Evolutionary conservation across 2,888 invertebrate genomes (phyloP).

Genomic region (Mongoloraphidia duomilia): DNA sequence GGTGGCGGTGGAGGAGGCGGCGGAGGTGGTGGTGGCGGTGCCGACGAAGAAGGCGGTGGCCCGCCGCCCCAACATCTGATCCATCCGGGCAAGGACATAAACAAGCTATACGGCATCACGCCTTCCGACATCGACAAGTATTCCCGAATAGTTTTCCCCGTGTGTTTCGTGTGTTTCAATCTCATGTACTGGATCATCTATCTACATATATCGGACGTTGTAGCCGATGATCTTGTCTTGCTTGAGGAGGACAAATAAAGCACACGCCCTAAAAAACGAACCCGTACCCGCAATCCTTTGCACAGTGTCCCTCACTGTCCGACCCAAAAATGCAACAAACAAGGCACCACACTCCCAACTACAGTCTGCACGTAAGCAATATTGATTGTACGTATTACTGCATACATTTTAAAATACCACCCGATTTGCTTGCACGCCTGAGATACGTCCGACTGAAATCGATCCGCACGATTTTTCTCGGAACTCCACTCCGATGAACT

Average conservation of each 20-base stretch:
- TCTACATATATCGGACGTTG: conserved; percentile 89
- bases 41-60: conserved; percentile 46
- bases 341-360: too few relatives aligned
- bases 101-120: conserved; percentile 81
- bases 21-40: conserved; percentile 25
- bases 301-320: too few relatives aligned
- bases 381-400: too few relatives aligned
- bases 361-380: too few relatives aligned
- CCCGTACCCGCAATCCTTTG: neutral
- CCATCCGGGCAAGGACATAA: conserved; percentile 83
- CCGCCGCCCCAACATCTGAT: conserved; percentile 62
- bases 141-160: conserved; percentile 94
- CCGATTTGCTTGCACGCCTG: too few relatives aligned
- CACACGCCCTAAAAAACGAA: neutral
- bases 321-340: too few relatives aligned
- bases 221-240: conserved; percentile 83
- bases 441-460: too few relatives aligned
- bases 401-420: too few relatives aligned
- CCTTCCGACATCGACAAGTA: conserved; percentile 99
- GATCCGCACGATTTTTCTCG: too few relatives aligned
- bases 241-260: conserved; percentile 52
- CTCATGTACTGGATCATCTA: conserved; percentile 97
- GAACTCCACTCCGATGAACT: too few relatives aligned
- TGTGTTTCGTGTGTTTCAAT: conserved; percentile 97
- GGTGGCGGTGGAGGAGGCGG: conserved; percentile 47